Base-by-base conservation (phyloP, 2,113 vertebrate genomes). In the Clupea harengus region DNA sequence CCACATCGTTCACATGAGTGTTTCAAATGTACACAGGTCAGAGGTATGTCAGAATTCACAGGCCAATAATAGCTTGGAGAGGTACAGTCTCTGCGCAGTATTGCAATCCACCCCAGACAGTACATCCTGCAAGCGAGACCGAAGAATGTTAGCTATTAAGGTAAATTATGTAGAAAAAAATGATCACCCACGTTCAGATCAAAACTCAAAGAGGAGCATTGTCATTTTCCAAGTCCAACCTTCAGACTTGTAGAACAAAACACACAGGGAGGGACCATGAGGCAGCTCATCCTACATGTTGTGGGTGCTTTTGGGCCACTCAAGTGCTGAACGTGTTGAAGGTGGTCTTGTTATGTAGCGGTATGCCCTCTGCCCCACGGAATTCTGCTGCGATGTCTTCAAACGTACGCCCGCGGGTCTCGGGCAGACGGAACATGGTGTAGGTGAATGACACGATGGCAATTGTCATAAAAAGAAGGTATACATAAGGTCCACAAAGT, bases 301-400 rank as follows among this genome's bases (percentile, higher is more conserved):
- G 60, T 17, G 13, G 67, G 28, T 28, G 28, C 10, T 4, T 39
- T 25, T n/a, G 3, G 13, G n/a, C 44, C 13, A 1, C 9, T 95
- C 91, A 95, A 83, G 83, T 82, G 72, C 72, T 78, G 78, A 96
- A 96, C 1, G 95, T 95, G 92, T 94, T 94, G 85, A 96, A 96
- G 50, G 86, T 90, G 0, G 81, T 80, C 86, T 95, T 95, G 60
- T 93, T 93, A 78, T 93, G 90, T 83, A 96, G 45, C n/a, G 90
- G 91, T 67, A 95, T 93, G 45, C 89, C 91, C 28, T 95, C 94
- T 0, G 93, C 88, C 81, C 93, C 93, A 32, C 94, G 91, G 85
- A 96, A 96, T 88, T 95, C 94, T 25, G 94, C 93, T 0, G 94
- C 92, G 4, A 96, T 96, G 85, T 96, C 94, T 9, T 95, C 94